These are phyloP conservation scores for Melolontha melolontha DNA, from an alignment of 2,888 invertebrate species.

Conservation along the genomic window DNA sequence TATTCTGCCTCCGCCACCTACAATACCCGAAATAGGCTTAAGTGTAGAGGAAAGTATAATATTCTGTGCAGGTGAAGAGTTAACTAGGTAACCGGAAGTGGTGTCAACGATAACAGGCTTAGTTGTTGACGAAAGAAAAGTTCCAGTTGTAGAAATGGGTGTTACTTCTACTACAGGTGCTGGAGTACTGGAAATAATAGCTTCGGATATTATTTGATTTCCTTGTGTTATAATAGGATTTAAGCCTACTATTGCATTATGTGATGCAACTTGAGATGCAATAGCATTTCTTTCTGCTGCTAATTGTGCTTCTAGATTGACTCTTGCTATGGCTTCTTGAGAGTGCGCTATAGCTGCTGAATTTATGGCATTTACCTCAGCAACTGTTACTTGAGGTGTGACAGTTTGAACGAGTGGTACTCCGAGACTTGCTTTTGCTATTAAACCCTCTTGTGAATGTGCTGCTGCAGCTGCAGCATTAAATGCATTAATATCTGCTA, in stretches of 20 bases:
- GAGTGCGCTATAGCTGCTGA: constrained; percentile 10
- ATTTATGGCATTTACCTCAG: constrained; percentile 21
- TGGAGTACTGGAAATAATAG: constrained; percentile 37
- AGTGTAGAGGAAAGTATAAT: constrained; percentile 22
- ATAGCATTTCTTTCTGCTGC: constrained; percentile 31
- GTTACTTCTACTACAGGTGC: constrained; percentile 34
- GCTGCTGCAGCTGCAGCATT: constrained; percentile 3
- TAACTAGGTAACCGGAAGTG: neutral
- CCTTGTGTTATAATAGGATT: constrained; percentile 43
- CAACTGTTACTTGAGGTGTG: neutral
- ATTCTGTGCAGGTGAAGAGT: neutral
- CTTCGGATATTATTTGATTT: constrained; percentile 39
- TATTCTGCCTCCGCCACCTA: neutral
- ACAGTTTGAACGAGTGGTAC: neutral
- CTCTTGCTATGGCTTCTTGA: constrained; percentile 4
- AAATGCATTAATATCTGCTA: neutral
- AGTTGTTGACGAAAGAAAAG: neutral
- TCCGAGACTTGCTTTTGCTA: neutral
- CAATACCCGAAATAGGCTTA: constrained; percentile 7
- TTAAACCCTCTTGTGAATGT: neutral
- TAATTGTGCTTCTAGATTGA: constrained; percentile 5
- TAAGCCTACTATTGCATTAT: constrained; percentile 13
- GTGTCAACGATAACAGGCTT: neutral
- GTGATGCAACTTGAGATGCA: constrained; percentile 16
- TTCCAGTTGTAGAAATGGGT: neutral